Evolutionary conservation across 2,797 vertebrate genomes (phyloP), one percentile per base, ranked within the genome.

Genomic region (Erpetoichthys calabaricus): DNA sequence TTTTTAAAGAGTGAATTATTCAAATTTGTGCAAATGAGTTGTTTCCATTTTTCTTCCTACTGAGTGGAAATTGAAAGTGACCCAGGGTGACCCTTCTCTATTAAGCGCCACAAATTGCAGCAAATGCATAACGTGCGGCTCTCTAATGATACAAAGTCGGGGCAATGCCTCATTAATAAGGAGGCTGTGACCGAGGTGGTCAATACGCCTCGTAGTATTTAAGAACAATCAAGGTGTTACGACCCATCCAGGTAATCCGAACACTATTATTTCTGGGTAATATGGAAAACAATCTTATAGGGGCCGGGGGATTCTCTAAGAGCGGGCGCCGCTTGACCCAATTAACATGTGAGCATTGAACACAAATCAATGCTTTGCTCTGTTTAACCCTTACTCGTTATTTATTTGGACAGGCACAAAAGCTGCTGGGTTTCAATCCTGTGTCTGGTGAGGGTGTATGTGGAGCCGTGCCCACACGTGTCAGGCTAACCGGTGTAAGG

Each of bases 21-120:
- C 90, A 97, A 93, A 97, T 97, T 90, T 97, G 91, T 97, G 94
- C 92, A 97, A 97, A 98, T 98, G 91, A 96, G 81, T 94, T 86
- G 85, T 90, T 93, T 97, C 92, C 91, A 94, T 94, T 95, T 96
- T 91, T 75, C 81, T 80, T 83, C 70, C 68, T 73, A 83, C 86
- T 84, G 86, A 89, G 90, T 97, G 91, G 91, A 98, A 96, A 98
- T 97, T 98, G 94, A 87, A 95, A 87, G 86, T 93, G 92, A 97
- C 94, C 95, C 3, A 5, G 76, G 79, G 72, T 92, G 92, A 94
- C 95, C 95, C 81, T 79, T 86, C 80, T 91, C 90, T 92, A 92
- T 95, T 94, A 97, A 92, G 90, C 87, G 86, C 80, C 83, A 84
- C 86, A 92, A 90, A 96, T 96, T 94, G 92, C 89, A 82, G 85